Evolutionary conservation across 2,888 invertebrate species (phyloP), one percentile per base, ranked within the genome.

Genomic region (Brenthis ino): DNA sequence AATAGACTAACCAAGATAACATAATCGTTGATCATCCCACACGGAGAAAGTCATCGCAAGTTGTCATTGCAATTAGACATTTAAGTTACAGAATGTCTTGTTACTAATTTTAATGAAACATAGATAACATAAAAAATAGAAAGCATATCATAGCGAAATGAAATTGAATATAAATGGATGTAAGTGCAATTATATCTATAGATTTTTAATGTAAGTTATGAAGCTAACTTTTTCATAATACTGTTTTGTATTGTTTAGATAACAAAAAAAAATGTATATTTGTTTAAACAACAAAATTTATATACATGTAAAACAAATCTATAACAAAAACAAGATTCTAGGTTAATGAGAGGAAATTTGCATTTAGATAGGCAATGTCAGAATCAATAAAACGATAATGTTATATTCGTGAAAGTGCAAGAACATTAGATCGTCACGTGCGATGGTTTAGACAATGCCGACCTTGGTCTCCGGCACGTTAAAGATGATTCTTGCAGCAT

Each of bases 381-480:
- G 67, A 64, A 68, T 68, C 70, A 70, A 74, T 65, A 72, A 54
- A 72, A 71, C 71, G 67, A 71, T 74, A 73, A 74, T 71, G 72
- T 72, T 75, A 77, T 70, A 78, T 76, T 77, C 81, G 82, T 82
- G 83, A 83, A 86, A 85, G 84, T 81, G 78, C 77, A 82, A 76
- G 69, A 75, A 67, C 70, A 69, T 74, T 65, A 75, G 79, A 82
- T 78, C 77, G 77, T 84, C 81, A 82, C 83, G 84, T 84, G 78
- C 79, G 85, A 85, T 87, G 83, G 77, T 79, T 77, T 74, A 85
- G 79, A 86, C 85, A 85, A 86, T 85, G 79, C 75, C 79, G 84
- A 82, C 87, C 87, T 85, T 85, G 83, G 77, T 74, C 76, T 74
- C 79, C 78, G 80, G 80, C 79, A 82, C 80, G 79, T 65, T 72